phyloP scores from a whole-genome alignment of 2,113 vertebrate species.

The Sinosuthora webbiana region DNA sequence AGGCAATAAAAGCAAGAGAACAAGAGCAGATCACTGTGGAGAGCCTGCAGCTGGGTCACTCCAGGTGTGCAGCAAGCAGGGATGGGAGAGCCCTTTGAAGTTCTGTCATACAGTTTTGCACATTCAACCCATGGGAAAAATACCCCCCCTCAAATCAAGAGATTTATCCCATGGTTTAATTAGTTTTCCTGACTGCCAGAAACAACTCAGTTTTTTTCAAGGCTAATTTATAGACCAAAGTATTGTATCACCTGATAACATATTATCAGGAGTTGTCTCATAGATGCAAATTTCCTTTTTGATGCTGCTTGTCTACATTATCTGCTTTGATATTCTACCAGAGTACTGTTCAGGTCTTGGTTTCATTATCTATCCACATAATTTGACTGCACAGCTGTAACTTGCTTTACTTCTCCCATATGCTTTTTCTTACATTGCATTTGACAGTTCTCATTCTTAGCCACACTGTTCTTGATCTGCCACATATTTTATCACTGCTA shows the following conservation, averaged over 20 bases:
- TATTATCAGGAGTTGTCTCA: background rate
- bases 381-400: background rate
- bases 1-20: background rate
- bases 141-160: background rate
- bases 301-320: background rate
- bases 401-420: background rate
- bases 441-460: background rate
- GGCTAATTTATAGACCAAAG: background rate
- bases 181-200: background rate
- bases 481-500: background rate
- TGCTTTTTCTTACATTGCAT: background rate
- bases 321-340: slow-evolving; percentile 9
- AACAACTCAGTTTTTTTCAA: background rate
- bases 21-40: background rate
- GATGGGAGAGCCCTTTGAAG: background rate
- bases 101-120: background rate
- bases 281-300: slow-evolving; percentile 15
- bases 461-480: background rate
- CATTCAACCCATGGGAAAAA: background rate
- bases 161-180: background rate
- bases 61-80: background rate
- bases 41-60: background rate
- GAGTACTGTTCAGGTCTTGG: background rate
- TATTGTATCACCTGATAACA: background rate
- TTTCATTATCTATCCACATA: background rate